phyloP scores from a whole-genome alignment of 2,113 vertebrate species.

The Pica pica region DNA sequence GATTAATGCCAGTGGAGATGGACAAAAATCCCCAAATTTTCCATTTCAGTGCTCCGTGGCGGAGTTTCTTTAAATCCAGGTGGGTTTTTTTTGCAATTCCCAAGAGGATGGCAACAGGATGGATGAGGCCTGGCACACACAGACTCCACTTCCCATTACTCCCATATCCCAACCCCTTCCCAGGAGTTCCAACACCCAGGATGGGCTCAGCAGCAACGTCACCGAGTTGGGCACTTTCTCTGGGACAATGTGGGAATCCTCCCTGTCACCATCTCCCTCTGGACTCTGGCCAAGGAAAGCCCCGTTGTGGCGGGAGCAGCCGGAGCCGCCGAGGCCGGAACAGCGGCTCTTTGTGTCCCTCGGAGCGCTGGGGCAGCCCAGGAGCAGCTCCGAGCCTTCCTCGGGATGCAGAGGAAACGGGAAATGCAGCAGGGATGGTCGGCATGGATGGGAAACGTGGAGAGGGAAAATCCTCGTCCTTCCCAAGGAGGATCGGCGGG shows the following conservation, averaged over 20 bases:
- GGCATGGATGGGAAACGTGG: not conserved
- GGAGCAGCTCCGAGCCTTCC: not conserved
- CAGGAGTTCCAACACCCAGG: not conserved
- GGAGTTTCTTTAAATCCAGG: too few relatives aligned
- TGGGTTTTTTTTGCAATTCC: not conserved
- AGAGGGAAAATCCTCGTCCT: not conserved
- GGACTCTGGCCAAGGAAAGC: not conserved
- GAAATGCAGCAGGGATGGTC: not conserved
- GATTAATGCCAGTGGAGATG: not conserved
- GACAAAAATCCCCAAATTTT: not conserved
- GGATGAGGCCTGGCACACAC: not conserved
- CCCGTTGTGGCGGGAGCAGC: not conserved
- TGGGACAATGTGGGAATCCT: not conserved
- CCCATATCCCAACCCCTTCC: not conserved
- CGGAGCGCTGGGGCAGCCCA: not conserved
- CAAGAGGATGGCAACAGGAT: not conserved
- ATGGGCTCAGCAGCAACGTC: not conserved
- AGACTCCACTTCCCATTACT: not conserved
- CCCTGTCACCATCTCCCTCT: not conserved
- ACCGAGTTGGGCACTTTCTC: fast-evolving
- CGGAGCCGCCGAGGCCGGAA: not conserved
- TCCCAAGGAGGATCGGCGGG: fast-evolving
- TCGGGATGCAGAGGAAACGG: not conserved
- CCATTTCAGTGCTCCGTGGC: not conserved
- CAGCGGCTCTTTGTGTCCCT: conserved; percentile 7